phyloP scores from a whole-genome alignment of 2,888 invertebrate genomes.

The Tipula unca region DNA sequence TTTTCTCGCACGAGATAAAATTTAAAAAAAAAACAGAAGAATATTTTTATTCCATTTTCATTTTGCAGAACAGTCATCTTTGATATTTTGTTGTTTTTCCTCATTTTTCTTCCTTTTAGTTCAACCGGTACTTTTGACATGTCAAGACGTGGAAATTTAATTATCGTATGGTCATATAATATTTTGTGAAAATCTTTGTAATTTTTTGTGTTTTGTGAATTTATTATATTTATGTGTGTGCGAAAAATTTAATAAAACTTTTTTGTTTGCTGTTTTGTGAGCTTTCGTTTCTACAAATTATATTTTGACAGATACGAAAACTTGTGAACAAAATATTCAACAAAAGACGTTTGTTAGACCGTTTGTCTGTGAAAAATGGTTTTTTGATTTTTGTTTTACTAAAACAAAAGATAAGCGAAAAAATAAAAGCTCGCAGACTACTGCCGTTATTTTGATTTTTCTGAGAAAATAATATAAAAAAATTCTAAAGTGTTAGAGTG shows the following conservation, averaged over 20 bases:
- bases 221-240: neutral
- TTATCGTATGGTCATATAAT: neutral
- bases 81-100: neutral
- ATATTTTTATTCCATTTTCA: neutral
- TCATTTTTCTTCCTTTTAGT: neutral
- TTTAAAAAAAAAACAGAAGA: neutral
- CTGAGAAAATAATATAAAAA: neutral
- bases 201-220: neutral
- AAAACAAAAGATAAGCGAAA: neutral
- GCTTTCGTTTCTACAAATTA: neutral
- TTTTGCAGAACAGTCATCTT: neutral
- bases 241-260: neutral
- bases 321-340: neutral
- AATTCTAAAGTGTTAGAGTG: neutral
- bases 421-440: neutral
- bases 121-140: neutral
- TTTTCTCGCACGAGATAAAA: neutral
- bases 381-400: neutral
- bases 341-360: neutral
- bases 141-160: neutral
- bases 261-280: neutral
- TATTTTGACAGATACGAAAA: neutral
- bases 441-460: neutral
- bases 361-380: neutral
- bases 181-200: neutral